Evolutionary conservation across 2,888 invertebrate genomes (phyloP).

Genomic region (Acleris literana): DNA sequence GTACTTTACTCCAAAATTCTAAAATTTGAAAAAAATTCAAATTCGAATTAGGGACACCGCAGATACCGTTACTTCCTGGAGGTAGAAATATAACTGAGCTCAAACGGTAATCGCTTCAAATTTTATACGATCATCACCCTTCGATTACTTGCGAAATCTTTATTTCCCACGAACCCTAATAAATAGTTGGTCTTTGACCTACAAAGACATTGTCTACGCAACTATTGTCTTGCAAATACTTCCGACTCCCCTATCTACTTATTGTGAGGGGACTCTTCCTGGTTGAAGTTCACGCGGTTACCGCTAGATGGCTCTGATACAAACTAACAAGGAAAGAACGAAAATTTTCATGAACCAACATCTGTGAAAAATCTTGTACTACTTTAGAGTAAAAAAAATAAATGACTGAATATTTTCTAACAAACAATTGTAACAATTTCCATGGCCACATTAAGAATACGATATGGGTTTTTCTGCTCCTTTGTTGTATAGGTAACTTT

Average conservation of each 20-base stretch:
- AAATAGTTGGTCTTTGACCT: conserved; percentile 66
- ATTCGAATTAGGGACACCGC: conserved; percentile 8
- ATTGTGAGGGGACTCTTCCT: conserved; percentile 47
- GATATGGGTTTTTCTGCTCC: too few relatives aligned
- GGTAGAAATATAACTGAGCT: conserved; percentile 68
- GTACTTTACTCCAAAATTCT: too few relatives aligned
- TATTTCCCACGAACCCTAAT: conserved; percentile 62
- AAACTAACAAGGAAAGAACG: conserved; percentile 5
- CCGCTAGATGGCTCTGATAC: conserved; percentile 61
- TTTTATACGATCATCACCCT: conserved; percentile 74
- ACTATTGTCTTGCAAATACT: conserved; percentile 70
- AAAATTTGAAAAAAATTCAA: not conserved
- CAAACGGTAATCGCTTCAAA: conserved; percentile 54
- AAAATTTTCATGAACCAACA: too few relatives aligned
- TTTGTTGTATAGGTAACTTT: too few relatives aligned
- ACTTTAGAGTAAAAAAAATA: too few relatives aligned
- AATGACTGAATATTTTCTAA: too few relatives aligned
- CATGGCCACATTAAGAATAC: too few relatives aligned
- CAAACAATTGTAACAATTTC: too few relatives aligned
- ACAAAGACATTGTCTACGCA: conserved; percentile 63
- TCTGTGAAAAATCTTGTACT: too few relatives aligned
- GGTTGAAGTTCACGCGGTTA: conserved; percentile 48
- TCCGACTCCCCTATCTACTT: conserved; percentile 61
- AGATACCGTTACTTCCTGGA: conserved; percentile 69
- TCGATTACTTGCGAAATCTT: conserved; percentile 49